Evolutionary conservation across 2,888 invertebrate genomes (phyloP).

Genomic region (Dascillus cervinus): DNA sequence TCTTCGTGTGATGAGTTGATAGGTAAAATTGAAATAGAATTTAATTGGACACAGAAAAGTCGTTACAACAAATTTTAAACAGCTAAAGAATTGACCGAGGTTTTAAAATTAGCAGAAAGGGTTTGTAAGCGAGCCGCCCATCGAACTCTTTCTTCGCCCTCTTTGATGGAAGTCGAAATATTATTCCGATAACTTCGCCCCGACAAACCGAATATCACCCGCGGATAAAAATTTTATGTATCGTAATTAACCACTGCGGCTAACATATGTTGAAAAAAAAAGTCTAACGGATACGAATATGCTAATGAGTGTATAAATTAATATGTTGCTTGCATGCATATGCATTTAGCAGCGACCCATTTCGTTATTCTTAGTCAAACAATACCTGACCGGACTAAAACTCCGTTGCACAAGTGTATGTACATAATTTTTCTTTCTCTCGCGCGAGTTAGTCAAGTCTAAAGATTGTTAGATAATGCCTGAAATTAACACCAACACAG

Average conservation of each 20-base stretch:
- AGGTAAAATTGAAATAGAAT: too few species aligned
- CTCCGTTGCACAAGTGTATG: slow-evolving; percentile 32
- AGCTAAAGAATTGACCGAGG: too few species aligned
- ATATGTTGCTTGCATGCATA: slow-evolving; percentile 46
- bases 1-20: too few species aligned
- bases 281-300: slow-evolving; percentile 46
- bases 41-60: too few species aligned
- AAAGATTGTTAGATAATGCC: slow-evolving; percentile 44
- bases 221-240: slow-evolving; percentile 28
- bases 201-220: too few species aligned
- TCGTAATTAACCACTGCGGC: slow-evolving; percentile 39
- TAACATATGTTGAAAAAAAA: slow-evolving; percentile 44
- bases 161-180: too few species aligned
- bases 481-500: slow-evolving; percentile 44
- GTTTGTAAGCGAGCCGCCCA: too few species aligned
- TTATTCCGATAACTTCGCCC: too few species aligned
- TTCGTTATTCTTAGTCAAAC: slow-evolving; percentile 27
- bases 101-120: too few species aligned
- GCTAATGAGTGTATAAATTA: slow-evolving; percentile 46
- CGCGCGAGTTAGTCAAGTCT: slow-evolving; percentile 45
- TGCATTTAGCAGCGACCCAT: slow-evolving; percentile 37
- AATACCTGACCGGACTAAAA: slow-evolving; percentile 31
- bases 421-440: slow-evolving; percentile 46
- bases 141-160: too few species aligned
- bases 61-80: too few species aligned